These are phyloP conservation scores for Mus caroli DNA, from an alignment of 2,797 vertebrate species.

Conservation along the genomic window DNA sequence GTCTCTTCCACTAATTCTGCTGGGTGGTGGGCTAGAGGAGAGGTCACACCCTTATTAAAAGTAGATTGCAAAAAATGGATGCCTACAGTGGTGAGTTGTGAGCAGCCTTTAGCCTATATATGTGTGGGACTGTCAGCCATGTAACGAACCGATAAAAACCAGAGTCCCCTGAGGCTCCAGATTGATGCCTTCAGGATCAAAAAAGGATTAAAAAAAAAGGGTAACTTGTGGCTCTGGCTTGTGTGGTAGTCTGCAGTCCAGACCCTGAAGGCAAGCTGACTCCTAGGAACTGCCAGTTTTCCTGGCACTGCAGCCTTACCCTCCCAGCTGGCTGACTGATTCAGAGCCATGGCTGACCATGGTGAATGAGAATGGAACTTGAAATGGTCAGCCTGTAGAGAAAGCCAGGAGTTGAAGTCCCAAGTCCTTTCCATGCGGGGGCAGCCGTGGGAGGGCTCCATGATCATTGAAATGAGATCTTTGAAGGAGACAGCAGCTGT, in stretches of 20 bases:
- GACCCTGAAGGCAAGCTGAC: neutral
- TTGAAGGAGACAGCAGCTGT: neutral
- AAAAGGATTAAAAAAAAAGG: neutral
- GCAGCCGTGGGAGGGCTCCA: rapidly evolving
- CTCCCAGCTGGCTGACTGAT: neutral
- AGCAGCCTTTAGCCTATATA: too few species aligned
- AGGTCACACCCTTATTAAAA: neutral
- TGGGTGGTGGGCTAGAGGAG: neutral
- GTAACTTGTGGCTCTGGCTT: too few species aligned
- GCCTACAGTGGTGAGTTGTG: neutral
- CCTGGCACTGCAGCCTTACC: neutral
- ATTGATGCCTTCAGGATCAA: neutral
- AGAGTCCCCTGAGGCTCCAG: neutral
- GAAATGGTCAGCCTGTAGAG: neutral
- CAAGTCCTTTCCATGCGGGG: neutral
- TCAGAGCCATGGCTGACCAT: neutral
- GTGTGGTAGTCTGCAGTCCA: neutral
- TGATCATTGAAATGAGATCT: too few species aligned
- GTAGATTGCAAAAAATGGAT: neutral
- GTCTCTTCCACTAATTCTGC: neutral
- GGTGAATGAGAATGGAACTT: neutral
- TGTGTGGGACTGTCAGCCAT: neutral
- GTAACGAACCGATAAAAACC: neutral
- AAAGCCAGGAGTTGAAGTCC: neutral
- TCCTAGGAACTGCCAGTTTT: neutral